Percentiles rank a stretch among this genome's conserved stretches.
phyloP scores from a whole-genome alignment of 2,888 invertebrate genomes.

The Anoplius nigerrimus region DNA sequence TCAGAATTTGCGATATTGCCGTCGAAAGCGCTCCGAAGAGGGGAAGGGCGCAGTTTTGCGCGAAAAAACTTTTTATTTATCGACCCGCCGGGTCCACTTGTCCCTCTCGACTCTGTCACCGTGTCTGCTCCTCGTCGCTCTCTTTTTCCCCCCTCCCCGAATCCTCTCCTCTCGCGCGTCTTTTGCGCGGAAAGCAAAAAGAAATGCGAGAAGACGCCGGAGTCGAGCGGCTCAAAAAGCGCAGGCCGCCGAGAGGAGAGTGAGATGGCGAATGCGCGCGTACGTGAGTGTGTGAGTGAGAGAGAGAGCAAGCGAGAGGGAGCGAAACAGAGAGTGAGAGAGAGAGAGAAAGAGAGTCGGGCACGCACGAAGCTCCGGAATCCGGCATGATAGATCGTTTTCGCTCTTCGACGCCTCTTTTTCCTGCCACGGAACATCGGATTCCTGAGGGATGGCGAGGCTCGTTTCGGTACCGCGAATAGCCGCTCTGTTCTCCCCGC shows the following conservation, averaged over 20 bases:
- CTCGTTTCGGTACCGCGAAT: conserved; percentile 42
- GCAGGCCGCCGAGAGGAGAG: background rate
- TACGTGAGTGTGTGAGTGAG: background rate
- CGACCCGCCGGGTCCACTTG: background rate
- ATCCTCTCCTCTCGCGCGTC: too few relatives aligned
- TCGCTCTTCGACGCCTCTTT: conserved; percentile 45
- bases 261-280: background rate
- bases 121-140: too few relatives aligned
- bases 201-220: too few relatives aligned
- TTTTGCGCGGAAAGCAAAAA: too few relatives aligned
- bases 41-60: background rate
- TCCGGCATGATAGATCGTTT: conserved; percentile 56
- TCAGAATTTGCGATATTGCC: too few relatives aligned
- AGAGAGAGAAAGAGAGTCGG: background rate
- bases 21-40: too few relatives aligned
- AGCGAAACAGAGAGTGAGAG: too few relatives aligned
- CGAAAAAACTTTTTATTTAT: background rate
- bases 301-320: too few relatives aligned
- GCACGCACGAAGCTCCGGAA: conserved; percentile 33
- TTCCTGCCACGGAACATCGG: conserved; percentile 32
- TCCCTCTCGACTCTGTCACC: conserved; percentile 2
- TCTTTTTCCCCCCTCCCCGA: too few relatives aligned
- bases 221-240: too few relatives aligned
- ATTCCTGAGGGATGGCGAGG: conserved; percentile 30
- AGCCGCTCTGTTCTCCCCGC: conserved; percentile 24